phyloP scores from a whole-genome alignment of 2,888 invertebrate genomes.

The Protula sp. region DNA sequence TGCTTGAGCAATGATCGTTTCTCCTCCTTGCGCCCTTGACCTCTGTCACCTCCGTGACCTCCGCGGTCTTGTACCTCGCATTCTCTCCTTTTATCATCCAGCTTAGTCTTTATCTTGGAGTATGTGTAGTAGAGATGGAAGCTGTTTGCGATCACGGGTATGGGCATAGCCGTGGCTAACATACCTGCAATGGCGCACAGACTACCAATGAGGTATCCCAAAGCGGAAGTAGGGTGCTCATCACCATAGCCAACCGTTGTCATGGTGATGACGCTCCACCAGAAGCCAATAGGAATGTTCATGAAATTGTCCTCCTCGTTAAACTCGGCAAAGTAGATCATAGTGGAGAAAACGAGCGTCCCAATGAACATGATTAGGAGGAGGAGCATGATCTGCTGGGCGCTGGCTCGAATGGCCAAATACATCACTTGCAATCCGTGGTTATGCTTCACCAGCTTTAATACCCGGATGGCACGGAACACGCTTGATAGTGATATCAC shows the following conservation, averaged over 20 bases:
- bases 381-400: constrained; percentile 17
- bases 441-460: constrained; percentile 18
- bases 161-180: constrained; percentile 32
- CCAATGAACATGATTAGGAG: constrained; percentile 18
- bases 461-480: constrained; percentile 13
- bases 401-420: constrained; percentile 14
- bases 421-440: constrained; percentile 16
- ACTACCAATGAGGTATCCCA: constrained; percentile 31
- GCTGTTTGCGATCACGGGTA: constrained; percentile 37
- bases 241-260: constrained; percentile 40
- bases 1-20: no score
- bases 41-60: no score
- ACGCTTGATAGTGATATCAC: constrained; percentile 9
- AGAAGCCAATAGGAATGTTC: constrained; percentile 27
- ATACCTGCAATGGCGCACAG: constrained; percentile 35
- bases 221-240: constrained; percentile 24
- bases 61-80: no score
- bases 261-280: constrained; percentile 36
- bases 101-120: constrained; percentile 8
- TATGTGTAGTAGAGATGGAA: constrained; percentile 30
- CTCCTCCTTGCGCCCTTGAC: no score
- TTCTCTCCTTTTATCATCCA: no score
- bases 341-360: constrained; percentile 17
- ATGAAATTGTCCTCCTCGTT: constrained; percentile 17
- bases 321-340: constrained; percentile 18